Base-by-base conservation (phyloP, 35 echinoderm and acorn worm species). In the Diadema setosum region DNA sequence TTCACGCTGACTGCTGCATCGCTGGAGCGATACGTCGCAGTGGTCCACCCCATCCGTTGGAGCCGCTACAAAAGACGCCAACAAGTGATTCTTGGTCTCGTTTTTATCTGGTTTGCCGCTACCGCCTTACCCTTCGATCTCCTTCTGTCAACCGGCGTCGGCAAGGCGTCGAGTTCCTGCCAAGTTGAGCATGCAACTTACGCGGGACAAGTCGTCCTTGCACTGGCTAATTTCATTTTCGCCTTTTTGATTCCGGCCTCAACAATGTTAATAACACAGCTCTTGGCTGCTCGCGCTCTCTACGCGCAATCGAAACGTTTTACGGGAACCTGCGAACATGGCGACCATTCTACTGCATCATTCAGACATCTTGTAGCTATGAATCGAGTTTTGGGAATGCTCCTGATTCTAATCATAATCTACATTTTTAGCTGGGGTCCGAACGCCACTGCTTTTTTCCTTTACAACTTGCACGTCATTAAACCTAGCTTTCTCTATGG, bases 381-480 rank as follows among this genome's bases (percentile, higher is more conserved):
- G 24, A 63, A 43, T 9, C 91, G 94, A 18, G 81, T 98, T 33
- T 91, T 98, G 44, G 58, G 86, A 41, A 98, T 94, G 88, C 45
- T 98, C 29, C 70, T 94, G 56, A 40, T 94, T 34, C 92, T 98
- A 11, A 89, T 98, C 34, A 60, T 94, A 0, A 98, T 82, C 26
- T 98, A 94, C 65, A 98, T 98, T 44, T 23, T 94, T 16, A 94
- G 96, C 49, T 98, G 96, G 96, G 75, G 84, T 9, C 92, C 92
- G 11, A 89, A 98, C 30, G 88, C 94, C 42, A 41, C 92, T 0
- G 41, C 81, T 15, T 94, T 85, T 41, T 85, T 98, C 11, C 83
- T 84, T 7, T 97, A 90, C 63, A 98, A 92, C 46, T 85, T 98
- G 20, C 89, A 84, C 8, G 82, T 80, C 24, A 59, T 91, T 2